These are phyloP conservation scores for Poecile atricapillus DNA, from an alignment of 2,113 vertebrate genomes.

Conservation along the genomic window DNA sequence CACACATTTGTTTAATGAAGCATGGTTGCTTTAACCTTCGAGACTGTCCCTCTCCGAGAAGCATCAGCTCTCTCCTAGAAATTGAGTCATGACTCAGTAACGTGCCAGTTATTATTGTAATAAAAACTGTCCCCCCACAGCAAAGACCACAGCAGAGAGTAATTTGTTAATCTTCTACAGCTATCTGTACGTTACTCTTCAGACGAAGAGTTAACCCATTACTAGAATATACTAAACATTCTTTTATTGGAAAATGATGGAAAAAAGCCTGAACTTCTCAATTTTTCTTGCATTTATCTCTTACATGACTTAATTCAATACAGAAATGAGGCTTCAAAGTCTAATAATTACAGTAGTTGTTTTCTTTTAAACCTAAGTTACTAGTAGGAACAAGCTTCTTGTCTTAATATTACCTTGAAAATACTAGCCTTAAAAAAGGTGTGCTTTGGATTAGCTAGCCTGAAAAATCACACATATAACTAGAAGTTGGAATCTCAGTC, in stretches of 20 bases:
- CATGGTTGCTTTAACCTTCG: slow-evolving; percentile 70
- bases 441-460: not conserved
- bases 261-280: not conserved
- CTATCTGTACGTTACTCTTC: not conserved
- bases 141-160: slow-evolving; percentile 4
- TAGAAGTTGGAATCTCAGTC: not conserved
- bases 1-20: slow-evolving; percentile 69
- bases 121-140: slow-evolving; percentile 32
- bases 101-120: slow-evolving; percentile 48
- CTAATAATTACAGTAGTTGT: not conserved
- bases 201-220: not conserved
- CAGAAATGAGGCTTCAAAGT: not conserved
- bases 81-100: slow-evolving; percentile 60
- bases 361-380: not conserved
- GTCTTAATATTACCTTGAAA: not conserved
- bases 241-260: not conserved
- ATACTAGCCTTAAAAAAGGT: not conserved
- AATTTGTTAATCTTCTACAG: slow-evolving; percentile 33
- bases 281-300: not conserved
- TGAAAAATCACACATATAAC: not conserved
- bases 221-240: not conserved
- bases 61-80: slow-evolving; percentile 44
- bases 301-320: not conserved
- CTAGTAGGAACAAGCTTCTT: not conserved
- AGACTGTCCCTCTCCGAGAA: slow-evolving; percentile 55